phyloP scores from a whole-genome alignment of 2,888 invertebrate genomes.

The Antitype chi region DNA sequence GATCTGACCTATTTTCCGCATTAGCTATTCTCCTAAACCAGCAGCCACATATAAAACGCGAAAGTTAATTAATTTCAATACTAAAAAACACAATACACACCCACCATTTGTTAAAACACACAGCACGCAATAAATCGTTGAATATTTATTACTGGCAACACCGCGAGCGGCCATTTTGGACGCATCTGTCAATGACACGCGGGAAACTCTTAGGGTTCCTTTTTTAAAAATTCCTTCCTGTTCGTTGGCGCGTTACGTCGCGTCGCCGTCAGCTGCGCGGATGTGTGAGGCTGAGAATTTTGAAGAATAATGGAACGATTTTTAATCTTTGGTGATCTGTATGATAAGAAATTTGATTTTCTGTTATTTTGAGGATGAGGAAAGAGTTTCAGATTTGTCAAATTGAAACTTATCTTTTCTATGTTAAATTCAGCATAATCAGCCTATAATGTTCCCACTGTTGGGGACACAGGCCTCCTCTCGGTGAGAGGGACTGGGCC shows the following conservation, averaged over 20 bases:
- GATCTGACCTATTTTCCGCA: slow-evolving; percentile 46
- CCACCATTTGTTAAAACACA: slow-evolving; percentile 61
- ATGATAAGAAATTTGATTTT: slow-evolving; percentile 16
- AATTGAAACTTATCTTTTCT: neutral
- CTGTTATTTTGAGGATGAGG: neutral
- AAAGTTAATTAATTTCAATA: slow-evolving; percentile 56
- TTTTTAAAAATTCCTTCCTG: slow-evolving; percentile 74
- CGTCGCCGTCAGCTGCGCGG: slow-evolving; percentile 54
- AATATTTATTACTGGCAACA: slow-evolving; percentile 70
- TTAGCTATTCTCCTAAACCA: slow-evolving; percentile 1
- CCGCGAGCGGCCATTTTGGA: slow-evolving; percentile 71
- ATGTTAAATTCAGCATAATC: neutral
- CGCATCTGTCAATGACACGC: slow-evolving; percentile 77
- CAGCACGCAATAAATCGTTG: slow-evolving; percentile 63
- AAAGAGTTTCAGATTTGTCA: neutral
- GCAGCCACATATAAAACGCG: slow-evolving; percentile 25
- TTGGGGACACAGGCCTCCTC: too few relatives aligned
- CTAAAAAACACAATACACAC: slow-evolving; percentile 51
- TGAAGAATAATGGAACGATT: slow-evolving; percentile 34
- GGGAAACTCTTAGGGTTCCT: slow-evolving; percentile 71
- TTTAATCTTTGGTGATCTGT: slow-evolving; percentile 36
- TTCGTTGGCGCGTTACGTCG: slow-evolving; percentile 56
- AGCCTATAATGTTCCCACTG: too few relatives aligned
- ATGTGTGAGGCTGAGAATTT: slow-evolving; percentile 41
- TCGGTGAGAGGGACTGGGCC: too few relatives aligned